These are phyloP conservation scores for Nudaria mundana DNA, from an alignment of 2,888 invertebrate genomes.

Conservation along the genomic window DNA sequence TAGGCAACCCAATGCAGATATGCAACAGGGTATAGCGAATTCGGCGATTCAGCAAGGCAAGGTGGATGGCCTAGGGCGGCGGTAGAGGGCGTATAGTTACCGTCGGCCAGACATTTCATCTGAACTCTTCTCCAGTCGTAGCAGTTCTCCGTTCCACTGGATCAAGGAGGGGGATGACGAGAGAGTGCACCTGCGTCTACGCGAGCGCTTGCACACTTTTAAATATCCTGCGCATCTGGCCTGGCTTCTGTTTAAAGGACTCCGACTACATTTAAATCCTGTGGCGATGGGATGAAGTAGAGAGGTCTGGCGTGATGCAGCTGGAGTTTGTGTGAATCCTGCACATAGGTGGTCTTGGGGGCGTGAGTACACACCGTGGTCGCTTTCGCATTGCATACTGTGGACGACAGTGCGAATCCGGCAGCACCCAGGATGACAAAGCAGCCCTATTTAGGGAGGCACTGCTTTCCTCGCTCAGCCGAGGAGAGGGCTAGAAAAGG, in stretches of 20 bases:
- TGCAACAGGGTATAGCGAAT: no score
- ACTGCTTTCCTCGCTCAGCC: no score
- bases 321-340: conserved; percentile 7
- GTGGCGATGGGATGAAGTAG: no score
- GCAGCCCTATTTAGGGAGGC: no score
- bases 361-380: conserved; percentile 10
- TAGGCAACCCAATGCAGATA: no score
- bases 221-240: background rate
- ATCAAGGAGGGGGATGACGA: background rate
- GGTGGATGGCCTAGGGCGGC: no score
- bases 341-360: conserved; percentile 4
- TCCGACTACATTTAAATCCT: background rate
- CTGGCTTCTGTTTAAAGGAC: background rate
- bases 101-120: no score
- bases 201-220: conserved; percentile 1
- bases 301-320: background rate
- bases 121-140: background rate
- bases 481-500: no score
- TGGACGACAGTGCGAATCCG: conserved; percentile 16
- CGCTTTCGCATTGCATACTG: conserved; percentile 14
- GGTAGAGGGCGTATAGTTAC: no score
- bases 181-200: background rate
- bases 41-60: no score
- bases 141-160: background rate
- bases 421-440: conserved; percentile 20